Evolutionary conservation across 2,797 vertebrate genomes (phyloP), one percentile per base, ranked within the genome.

Genomic region (Microcaecilia unicolor): DNA sequence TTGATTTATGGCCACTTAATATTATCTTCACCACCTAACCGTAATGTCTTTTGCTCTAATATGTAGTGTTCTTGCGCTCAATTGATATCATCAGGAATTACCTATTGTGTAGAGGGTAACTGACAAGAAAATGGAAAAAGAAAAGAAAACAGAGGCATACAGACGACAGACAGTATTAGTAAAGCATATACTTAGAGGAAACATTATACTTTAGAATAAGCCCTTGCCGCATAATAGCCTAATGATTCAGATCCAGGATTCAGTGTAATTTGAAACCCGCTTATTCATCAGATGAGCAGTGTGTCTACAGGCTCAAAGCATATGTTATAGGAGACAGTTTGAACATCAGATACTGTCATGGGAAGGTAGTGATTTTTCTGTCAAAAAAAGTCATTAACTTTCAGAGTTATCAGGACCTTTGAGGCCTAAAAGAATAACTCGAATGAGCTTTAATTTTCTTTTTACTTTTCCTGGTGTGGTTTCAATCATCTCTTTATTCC

Each of bases 1-100:
- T 35, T 55, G 18, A 9, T 44, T 38, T 37, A 23, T 20, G 10
- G 27, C 31, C 33, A 42, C 47, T 46, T 61, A 54, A 48, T 51
- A 34, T 56, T 37, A 45, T 28, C 10, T 60, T 18, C 39, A 28
- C 51, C 48, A 54, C 48, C 45, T 57, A 63, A 54, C 47, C 47
- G 22, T 9, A 45, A 34, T 50, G 51, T 37, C 12, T 32, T 15
- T 39, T 44, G 16, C 12, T 40, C 6, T 19, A 10, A 42, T 48
- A 18, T 41, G 55, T 4, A 28, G 8, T 36, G 28, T 46, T 62
- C 28, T 51, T n/a, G 47, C 48, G 15, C 41, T 35, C 16, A 45
- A 29, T n/a, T n/a, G 44, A 28, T 19, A 43, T 37, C 34, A 5
- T 41, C 21, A 55, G 28, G 13, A 34, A 54, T 15, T 30, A 53